phyloP scores from a whole-genome alignment of 2,113 vertebrate genomes.

The Dendropsophus ebraccatus region DNA sequence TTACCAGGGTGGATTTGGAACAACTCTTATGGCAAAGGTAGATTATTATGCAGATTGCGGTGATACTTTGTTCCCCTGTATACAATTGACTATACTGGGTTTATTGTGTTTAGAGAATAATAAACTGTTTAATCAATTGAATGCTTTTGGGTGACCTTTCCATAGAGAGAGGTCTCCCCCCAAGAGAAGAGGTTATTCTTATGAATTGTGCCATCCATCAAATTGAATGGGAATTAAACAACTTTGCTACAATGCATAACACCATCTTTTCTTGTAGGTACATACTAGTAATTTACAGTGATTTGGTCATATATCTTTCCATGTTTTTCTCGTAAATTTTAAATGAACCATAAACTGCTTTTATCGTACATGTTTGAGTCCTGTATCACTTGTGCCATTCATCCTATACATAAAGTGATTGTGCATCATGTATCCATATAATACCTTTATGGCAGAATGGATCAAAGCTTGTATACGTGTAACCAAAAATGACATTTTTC shows the following conservation, averaged over 20 bases:
- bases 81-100: not conserved
- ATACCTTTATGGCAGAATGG: not conserved
- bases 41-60: conserved; percentile 23
- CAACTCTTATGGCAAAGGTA: conserved; percentile 97
- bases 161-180: not conserved
- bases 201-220: not conserved
- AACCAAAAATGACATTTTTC: not conserved
- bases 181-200: not conserved
- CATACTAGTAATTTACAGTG: not conserved
- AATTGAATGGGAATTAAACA: not conserved
- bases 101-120: conserved; percentile 24
- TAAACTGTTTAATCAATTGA: conserved; percentile 37
- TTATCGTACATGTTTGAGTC: not conserved
- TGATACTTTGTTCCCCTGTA: not conserved
- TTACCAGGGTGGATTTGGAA: conserved; percentile 96
- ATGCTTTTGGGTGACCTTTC: conserved; percentile 1
- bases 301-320: not conserved
- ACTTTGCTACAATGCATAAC: not conserved
- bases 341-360: too few species aligned
- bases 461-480: not conserved
- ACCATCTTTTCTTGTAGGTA: not conserved
- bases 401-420: not conserved
- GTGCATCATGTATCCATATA: too few species aligned
- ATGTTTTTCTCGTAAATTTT: not conserved
- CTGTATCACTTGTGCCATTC: not conserved